Percentiles rank a stretch among this genome's conserved stretches.
Evolutionary conservation across 2,797 vertebrate genomes (phyloP).

Genomic region (Peromyscus melanophrys): DNA sequence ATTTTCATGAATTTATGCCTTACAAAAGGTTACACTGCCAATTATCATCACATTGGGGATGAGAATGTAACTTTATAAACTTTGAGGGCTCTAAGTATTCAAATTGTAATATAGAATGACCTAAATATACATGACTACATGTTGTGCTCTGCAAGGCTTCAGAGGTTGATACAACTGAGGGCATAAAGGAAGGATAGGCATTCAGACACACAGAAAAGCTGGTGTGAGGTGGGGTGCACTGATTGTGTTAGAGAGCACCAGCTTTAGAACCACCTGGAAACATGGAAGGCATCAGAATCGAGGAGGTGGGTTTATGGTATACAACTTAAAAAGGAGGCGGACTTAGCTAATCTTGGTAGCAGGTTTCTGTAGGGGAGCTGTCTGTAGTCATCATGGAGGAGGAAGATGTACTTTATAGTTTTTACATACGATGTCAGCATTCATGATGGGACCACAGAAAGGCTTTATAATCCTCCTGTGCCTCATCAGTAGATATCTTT

Average conservation of each 20-base stretch:
- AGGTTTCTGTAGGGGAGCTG: background rate
- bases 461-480: background rate
- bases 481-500: background rate
- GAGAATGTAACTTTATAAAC: background rate
- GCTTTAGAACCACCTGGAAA: background rate
- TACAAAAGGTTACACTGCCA: background rate
- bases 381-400: background rate
- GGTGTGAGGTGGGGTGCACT: background rate
- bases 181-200: too few relatives aligned
- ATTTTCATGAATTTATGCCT: background rate
- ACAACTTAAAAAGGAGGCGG: background rate
- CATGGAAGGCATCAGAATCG: too few relatives aligned
- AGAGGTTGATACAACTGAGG: background rate
- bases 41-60: background rate
- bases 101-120: background rate
- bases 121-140: background rate
- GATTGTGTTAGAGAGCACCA: background rate
- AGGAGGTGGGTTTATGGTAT: background rate
- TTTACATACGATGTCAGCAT: background rate
- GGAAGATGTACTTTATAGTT: background rate
- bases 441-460: background rate
- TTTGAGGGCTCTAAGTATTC: background rate
- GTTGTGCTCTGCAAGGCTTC: too few relatives aligned
- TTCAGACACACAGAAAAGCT: background rate
- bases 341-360: background rate